phyloP scores from a whole-genome alignment of 2,113 vertebrate species.

The Narcine bancroftii region DNA sequence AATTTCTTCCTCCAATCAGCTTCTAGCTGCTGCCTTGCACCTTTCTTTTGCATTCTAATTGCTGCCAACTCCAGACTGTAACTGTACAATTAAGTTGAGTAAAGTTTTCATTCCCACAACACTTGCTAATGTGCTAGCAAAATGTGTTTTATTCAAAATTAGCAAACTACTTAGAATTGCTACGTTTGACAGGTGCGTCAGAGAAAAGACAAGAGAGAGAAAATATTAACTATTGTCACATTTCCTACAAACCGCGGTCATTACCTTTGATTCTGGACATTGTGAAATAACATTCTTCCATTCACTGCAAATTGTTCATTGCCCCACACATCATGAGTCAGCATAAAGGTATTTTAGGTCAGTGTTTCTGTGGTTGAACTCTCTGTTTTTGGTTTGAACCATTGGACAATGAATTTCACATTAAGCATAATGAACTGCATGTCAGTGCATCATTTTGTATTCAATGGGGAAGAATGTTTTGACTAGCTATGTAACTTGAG shows the following conservation, averaged over 20 bases:
- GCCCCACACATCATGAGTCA: not conserved
- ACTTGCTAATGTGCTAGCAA: not conserved
- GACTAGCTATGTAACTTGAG: not conserved
- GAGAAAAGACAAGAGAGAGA: not conserved
- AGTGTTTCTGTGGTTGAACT: not conserved
- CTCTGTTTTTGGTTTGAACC: not conserved
- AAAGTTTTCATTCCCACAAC: too few species aligned
- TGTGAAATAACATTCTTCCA: not conserved
- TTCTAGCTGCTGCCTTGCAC: too few species aligned
- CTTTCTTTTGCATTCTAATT: too few species aligned
- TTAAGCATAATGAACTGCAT: conserved; percentile 4
- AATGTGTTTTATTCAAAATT: not conserved
- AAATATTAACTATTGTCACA: not conserved
- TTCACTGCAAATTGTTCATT: not conserved
- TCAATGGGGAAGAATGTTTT: not conserved
- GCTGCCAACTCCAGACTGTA: too few species aligned
- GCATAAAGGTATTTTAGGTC: not conserved
- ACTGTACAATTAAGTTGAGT: too few species aligned
- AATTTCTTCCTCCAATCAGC: too few species aligned
- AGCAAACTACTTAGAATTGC: not conserved
- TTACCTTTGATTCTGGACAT: not conserved
- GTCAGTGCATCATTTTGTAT: not conserved
- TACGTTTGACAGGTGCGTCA: too few species aligned
- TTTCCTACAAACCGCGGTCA: not conserved
- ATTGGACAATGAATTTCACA: not conserved